These are phyloP conservation scores for Rachycentron canadum DNA, from an alignment of 2,797 vertebrate species.

Conservation along the genomic window DNA sequence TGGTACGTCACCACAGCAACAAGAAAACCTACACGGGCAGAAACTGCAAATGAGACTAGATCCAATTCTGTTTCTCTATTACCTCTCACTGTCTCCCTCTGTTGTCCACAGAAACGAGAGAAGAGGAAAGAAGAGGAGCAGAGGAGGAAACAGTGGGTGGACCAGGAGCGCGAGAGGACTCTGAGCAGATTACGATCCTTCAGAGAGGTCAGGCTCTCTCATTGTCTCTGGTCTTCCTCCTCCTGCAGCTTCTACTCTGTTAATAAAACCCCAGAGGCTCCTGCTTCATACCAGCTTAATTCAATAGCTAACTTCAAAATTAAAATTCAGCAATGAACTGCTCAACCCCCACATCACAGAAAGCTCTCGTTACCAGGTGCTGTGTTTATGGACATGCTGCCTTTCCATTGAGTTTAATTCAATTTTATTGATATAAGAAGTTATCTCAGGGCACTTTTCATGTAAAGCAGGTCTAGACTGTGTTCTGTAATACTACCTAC, in stretches of 20 bases:
- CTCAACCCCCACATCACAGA: background rate
- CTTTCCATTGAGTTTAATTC: background rate
- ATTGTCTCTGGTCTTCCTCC: constrained; percentile 5
- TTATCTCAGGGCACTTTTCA: no score
- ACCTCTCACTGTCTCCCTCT: constrained; percentile 62
- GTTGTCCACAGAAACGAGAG: constrained; percentile 90
- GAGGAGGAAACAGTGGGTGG: constrained; percentile 92
- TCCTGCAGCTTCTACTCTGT: background rate
- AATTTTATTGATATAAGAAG: no score
- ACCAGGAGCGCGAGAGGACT: constrained; percentile 93
- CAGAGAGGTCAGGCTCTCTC: constrained; percentile 87
- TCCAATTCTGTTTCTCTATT: constrained; percentile 3
- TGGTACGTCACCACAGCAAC: constrained; percentile 86
- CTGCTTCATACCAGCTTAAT: background rate
- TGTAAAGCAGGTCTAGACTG: no score
- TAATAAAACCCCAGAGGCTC: constrained; percentile 29
- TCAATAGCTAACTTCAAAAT: constrained; percentile 28
- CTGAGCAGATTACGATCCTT: constrained; percentile 92
- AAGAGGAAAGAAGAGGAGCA: constrained; percentile 91
- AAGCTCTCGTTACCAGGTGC: background rate
- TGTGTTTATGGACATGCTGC: background rate
- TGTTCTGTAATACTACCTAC: no score
- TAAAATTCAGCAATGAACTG: constrained; percentile 8
- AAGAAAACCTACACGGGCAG: constrained; percentile 13
- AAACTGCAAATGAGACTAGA: constrained; percentile 17